Base-by-base conservation (phyloP, 1,140 invertebrate genomes). In the Papilio dardanus region DNA sequence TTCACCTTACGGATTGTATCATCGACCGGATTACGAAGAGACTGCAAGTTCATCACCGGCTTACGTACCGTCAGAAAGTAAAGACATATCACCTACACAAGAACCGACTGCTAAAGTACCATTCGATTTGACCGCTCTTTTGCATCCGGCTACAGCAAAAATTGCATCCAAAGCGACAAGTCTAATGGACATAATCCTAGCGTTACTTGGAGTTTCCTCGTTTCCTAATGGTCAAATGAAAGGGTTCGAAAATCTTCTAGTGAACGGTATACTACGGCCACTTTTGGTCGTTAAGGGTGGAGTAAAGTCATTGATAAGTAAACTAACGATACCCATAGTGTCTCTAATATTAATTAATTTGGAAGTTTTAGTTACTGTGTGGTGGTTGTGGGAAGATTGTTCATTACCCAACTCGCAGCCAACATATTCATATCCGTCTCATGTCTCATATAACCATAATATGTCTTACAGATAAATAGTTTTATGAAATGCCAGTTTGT, bases 381-480 rank as follows among this genome's bases (percentile, higher is more conserved):
- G 92, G 92, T 93, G 92, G 92, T 75, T 93, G 28, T 93, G 92
- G 92, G 92, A 93, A 35, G 90, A 92, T 42, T 92, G 89, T 75
- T 81, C 83, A 0, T 46, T 77, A 24, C 65, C 79, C 37, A 19
- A 35, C 19, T 74, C 75, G n/a, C 67, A 79, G 1, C 35, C 76
- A 69, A 21, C 69, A 19, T 50, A 71, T 35, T 42, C 46, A 33
- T 68, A 73, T 71, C 66, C 76, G 24, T 24, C 31, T 0, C 79
- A 83, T 58, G 80, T 81, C 0, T 31, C 75, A 21, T 75, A 80
- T 69, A 80, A 81, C 46, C 83, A 84, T 65, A 84, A 83, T 71
- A 75, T 33, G 46, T 73, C 71, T 24, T 73, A 73, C 31, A 73
- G 50, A 58, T 73, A 54, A 67, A 10, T 73, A 33, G 16, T 58